Evolutionary conservation across 2,888 invertebrate genomes (phyloP).

Genomic region (Drosophila monieri): DNA sequence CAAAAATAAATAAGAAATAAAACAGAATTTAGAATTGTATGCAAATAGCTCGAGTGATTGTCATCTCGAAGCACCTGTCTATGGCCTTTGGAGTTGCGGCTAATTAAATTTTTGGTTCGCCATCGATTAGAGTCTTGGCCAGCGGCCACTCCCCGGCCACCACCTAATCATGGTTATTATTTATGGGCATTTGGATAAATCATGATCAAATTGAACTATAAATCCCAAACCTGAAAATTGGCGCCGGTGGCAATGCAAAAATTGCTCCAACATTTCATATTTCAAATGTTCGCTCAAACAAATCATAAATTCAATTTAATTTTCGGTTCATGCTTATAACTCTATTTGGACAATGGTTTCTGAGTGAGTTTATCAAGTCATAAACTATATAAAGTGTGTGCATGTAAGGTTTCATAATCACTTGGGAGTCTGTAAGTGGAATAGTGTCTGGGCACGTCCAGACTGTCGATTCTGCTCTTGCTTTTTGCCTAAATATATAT

Average conservation of each 20-base stretch:
- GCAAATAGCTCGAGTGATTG: constrained; percentile 47
- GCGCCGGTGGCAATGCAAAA: constrained; percentile 61
- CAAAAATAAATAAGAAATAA: not conserved
- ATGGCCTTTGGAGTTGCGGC: constrained; percentile 49
- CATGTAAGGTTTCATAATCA: constrained; percentile 75
- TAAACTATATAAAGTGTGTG: constrained; percentile 60
- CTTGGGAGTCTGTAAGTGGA: constrained; percentile 18
- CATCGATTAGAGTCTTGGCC: constrained; percentile 29
- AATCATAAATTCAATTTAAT: constrained; percentile 66
- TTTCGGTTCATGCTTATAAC: constrained; percentile 50
- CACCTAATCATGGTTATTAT: constrained; percentile 48
- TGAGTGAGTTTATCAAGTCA: constrained; percentile 57
- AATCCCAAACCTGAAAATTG: constrained; percentile 55
- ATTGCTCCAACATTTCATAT: constrained; percentile 63
- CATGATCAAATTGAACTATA: constrained; percentile 72
- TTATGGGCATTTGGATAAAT: constrained; percentile 71
- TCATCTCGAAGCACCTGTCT: constrained; percentile 48
- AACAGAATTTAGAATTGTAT: constrained; percentile 3
- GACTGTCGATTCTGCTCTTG: constrained; percentile 31
- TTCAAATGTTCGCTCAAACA: constrained; percentile 48
- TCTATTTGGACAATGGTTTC: constrained; percentile 55
- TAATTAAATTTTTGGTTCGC: constrained; percentile 52
- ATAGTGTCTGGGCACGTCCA: constrained; percentile 54
- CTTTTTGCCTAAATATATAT: constrained; percentile 6
- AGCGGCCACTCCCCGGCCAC: constrained; percentile 31